Percentiles rank a stretch among this genome's conserved stretches.
Conservation (phyloP, 1,140 invertebrate species). For the Caerostris darwini region DNA sequence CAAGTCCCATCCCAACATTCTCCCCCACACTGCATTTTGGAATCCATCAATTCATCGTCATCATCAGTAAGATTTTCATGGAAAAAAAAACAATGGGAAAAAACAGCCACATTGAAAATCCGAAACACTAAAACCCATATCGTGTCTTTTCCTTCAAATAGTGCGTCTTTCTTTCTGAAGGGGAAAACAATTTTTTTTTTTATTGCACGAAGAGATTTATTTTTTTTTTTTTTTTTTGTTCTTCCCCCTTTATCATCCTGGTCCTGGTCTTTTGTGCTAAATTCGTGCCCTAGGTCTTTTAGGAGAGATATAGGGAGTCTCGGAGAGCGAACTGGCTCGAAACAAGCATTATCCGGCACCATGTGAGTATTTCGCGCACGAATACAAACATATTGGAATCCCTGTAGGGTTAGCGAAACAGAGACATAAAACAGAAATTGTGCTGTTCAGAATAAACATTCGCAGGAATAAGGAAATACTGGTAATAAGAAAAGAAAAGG, state of each 20-base stretch:
- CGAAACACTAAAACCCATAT: slow-evolving; percentile 54
- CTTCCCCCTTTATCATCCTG: neutral
- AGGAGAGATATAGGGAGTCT: slow-evolving; percentile 23
- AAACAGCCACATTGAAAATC: slow-evolving; percentile 9
- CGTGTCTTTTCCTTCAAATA: slow-evolving; percentile 26
- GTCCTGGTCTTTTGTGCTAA: slow-evolving; percentile 42
- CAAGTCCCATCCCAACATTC: neutral
- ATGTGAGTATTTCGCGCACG: slow-evolving; percentile 4
- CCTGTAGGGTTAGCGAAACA: slow-evolving; percentile 17
- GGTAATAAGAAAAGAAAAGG: neutral
- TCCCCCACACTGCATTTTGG: neutral
- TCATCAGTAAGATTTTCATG: neutral
- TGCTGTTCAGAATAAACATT: neutral
- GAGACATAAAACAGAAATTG: slow-evolving; percentile 11
- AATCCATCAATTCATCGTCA: slow-evolving; percentile 57
- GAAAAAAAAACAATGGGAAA: neutral
- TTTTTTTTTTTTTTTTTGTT: slow-evolving; percentile 27
- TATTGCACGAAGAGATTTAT: slow-evolving; percentile 37
- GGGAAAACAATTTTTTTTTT: too few relatives aligned
- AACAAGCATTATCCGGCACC: slow-evolving; percentile 20
- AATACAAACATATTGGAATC: neutral
- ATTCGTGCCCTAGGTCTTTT: slow-evolving; percentile 39
- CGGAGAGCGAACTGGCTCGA: slow-evolving; percentile 4
- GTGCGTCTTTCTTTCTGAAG: neutral
- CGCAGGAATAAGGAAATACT: neutral